Evolutionary conservation across 2,888 invertebrate species (phyloP).

Genomic region (Microplitis deprimator): DNA sequence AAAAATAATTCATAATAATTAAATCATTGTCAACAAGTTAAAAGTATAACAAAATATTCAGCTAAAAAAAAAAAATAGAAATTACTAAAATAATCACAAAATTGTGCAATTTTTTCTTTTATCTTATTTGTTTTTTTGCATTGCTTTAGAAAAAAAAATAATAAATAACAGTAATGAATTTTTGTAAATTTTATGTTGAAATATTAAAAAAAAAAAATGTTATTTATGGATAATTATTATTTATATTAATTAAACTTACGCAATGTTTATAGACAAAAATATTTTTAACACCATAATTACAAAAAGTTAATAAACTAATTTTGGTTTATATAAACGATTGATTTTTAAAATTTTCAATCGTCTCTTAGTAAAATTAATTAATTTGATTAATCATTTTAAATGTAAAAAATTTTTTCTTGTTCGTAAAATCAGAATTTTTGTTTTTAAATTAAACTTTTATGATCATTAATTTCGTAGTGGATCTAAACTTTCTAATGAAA

Average conservation of each 20-base stretch:
- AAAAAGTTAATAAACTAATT: constrained; percentile 59
- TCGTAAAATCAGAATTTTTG: neutral
- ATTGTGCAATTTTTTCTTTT: neutral
- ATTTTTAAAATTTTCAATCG: constrained; percentile 19
- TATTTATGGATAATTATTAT: neutral
- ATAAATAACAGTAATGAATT: neutral
- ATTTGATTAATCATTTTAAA: constrained; percentile 25
- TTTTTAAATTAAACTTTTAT: neutral
- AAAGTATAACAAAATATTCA: neutral
- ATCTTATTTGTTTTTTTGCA: neutral
- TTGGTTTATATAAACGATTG: constrained; percentile 60
- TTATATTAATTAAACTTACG: neutral
- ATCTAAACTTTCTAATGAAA: constrained; percentile 94
- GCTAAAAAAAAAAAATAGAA: neutral
- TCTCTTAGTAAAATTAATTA: constrained; percentile 32
- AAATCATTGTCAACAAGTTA: neutral
- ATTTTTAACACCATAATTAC: neutral
- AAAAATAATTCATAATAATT: neutral
- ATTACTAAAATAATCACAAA: neutral
- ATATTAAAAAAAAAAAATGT: neutral
- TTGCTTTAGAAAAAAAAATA: neutral
- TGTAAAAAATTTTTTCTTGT: constrained; percentile 14
- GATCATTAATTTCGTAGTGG: constrained; percentile 81
- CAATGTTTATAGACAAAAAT: neutral
- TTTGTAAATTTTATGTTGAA: neutral